A percentile compares a stretch with the other conserved stretches of the same genome.
phyloP scores from a whole-genome alignment of 2,113 vertebrate species.

The Chroicocephalus ridibundus region DNA sequence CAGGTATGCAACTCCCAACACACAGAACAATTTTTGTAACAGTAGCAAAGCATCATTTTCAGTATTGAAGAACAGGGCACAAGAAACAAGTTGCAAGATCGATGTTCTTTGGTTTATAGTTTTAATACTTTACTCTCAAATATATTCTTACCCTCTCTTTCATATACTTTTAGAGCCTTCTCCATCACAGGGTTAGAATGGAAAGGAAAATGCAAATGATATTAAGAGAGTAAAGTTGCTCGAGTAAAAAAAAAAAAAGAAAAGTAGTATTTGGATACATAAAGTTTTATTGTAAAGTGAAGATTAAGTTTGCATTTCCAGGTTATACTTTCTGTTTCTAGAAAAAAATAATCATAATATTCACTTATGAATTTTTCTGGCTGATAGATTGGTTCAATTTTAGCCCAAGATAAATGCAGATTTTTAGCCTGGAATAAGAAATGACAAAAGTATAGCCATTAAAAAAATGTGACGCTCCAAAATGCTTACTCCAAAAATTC shows the following conservation, averaged over 20 bases:
- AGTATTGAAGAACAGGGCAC: background rate
- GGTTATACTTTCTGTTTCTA: background rate
- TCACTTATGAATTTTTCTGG: background rate
- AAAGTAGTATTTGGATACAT: background rate
- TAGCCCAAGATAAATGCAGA: background rate
- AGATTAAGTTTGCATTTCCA: background rate
- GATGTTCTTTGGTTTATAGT: background rate
- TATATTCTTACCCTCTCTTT: background rate
- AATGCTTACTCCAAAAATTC: background rate
- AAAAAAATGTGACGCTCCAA: background rate
- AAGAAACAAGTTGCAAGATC: background rate
- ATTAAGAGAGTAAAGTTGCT: background rate
- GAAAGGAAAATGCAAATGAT: background rate
- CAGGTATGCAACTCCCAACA: background rate
- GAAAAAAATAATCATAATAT: background rate
- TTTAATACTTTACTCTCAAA: background rate
- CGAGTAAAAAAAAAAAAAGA: background rate
- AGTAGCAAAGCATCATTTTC: background rate
- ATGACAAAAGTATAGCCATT: background rate
- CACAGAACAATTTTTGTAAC: background rate
- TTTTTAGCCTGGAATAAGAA: background rate
- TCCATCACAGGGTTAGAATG: background rate
- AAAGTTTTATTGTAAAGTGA: background rate
- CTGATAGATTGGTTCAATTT: background rate
- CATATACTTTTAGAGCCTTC: background rate